Evolutionary conservation across 2,797 vertebrate genomes (phyloP), one percentile per base, ranked within the genome.

Genomic region (Coregonus sp.): DNA sequence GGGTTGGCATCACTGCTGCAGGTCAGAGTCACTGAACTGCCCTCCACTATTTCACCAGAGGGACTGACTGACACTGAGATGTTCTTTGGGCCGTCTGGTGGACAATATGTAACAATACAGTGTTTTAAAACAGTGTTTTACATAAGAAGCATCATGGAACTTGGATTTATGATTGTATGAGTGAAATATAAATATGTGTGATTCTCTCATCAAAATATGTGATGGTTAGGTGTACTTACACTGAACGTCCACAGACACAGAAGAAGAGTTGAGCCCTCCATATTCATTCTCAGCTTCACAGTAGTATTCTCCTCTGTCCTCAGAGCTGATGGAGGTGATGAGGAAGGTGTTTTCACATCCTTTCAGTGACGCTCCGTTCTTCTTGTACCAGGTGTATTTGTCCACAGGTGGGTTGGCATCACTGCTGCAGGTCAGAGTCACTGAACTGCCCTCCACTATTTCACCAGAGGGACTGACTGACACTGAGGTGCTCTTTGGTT

Each of bases 381-480:
- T 1, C 54, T 83, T 86, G 81, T 70, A 88, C 86, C 84, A 90
- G 69, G 52, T 76, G 33, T 85, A 83, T 35, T 0, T 75, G 14
- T 65, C 0, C 51, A 78, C 86, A 73, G 78, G 79, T 73, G 87
- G 85, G 59, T 87, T 85, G 72, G 86, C 84, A 70, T 88, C 84
- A 71, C 82, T 71, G 75, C 33, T 86, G 77, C 77, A 85, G 72
- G 12, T 82, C 73, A 84, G 79, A 83, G 67, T 81, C 73, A 74
- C 73, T 79, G 80, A 74, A 79, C 37, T 63, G 51, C 73, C 81
- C 47, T 73, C 73, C 68, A 29, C 35, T 75, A 78, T 73, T 66
- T n/a, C 61, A 76, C 31, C 67, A 70, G 52, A 74, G 4, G 25
- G 4, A 71, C 33, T 76, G 59, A 77, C 25, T 25, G 25, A 25